Evolutionary conservation across 2,797 vertebrate species (phyloP), one percentile per base, ranked within the genome.

Genomic region (Gymnoscopelus microlampas): DNA sequence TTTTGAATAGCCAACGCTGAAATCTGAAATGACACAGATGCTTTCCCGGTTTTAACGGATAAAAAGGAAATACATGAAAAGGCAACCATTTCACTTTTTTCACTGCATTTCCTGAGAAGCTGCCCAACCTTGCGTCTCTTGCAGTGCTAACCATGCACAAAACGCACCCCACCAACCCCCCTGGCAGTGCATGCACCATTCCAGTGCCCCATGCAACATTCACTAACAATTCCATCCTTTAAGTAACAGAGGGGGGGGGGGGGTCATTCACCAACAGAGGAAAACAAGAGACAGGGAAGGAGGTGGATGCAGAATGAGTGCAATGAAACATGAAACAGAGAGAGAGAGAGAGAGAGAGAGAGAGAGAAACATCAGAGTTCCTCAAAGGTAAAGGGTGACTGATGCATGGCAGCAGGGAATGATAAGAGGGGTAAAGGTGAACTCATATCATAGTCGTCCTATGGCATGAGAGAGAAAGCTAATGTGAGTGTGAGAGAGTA

Each of bases 171-270:
- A 85, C n/a, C 47, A 23, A 53, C 53, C 44, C 74, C 65, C 72
- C 70, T 87, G 84, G 89, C 86, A 91, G 85, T 80, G 68, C 93
- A 94, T 94, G 94, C 94, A 93, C 85, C 86, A 88, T 80, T 87
- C 85, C 90, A 88, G 87, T 83, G 85, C 90, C 86, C 81, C 93
- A 95, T 94, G 93, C 94, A 94, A 91, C 93, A 94, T 94, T 93
- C 91, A 87, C 82, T 60, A 29, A 74, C 83, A 92, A 79, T 74
- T 84, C 89, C 83, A 88, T 90, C 88, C 90, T 89, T 79, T 60
- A 82, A 79, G 73, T 78, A 71, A 75, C 73, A 66, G 82, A 78
- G 79, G 75, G 73, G 73, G 9, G 51, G 51, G 6, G 14, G 3
- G 77, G 82, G 78, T 88, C 86, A 87, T 85, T 84, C 79, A 85